Evolutionary conservation across 2,113 vertebrate genomes (phyloP), one percentile per base, ranked within the genome.

Genomic region (Xiphophorus couchianus): DNA sequence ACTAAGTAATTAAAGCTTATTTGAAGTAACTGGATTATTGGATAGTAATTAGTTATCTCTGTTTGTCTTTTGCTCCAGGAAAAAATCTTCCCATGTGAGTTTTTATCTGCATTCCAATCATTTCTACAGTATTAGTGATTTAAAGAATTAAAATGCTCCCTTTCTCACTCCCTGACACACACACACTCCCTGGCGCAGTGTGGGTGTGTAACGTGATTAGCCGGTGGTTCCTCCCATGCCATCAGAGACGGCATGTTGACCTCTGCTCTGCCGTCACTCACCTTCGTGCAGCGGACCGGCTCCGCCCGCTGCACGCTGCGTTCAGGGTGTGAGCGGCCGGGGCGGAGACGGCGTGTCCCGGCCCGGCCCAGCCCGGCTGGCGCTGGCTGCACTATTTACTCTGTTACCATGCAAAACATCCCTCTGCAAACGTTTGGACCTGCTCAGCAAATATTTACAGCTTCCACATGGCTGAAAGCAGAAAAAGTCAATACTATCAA

Each of bases 251-350:
- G 12, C 1, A 0, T 11, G 64, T 62, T 78, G 72, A 82, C 79
- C 44, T 74, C n/a, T 67, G 76, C 28, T 17, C 62, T 71, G 63
- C n/a, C 27, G 70, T 71, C 51, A 19, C 35, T 37, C 62, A 73
- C 39, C 22, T 30, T 61, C 33, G 60, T 66, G 29, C 33, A 61
- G 48, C 64, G 33, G 35, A 15, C 29, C 72, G 60, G 19, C 42
- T 25, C n/a, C 27, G 1, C 11, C 3, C 22, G 28, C 33, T 11
- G 33, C 33, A n/a, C 15, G 22, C 13, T 35, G 13, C 27, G 25
- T 17, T 67, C 77, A 3, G 69, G 78, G 85, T 19, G 69, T 78
- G 74, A 66, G 19, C 69, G 17, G 58, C 51, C 35, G 42, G 42
- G 39, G 25, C 42, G 33, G 42, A 42, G 22, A 54, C 42, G 5